Percentiles rank a stretch among this genome's conserved stretches.
phyloP scores from a whole-genome alignment of 2,888 invertebrate genomes.

The Linnaemya vulpina region DNA sequence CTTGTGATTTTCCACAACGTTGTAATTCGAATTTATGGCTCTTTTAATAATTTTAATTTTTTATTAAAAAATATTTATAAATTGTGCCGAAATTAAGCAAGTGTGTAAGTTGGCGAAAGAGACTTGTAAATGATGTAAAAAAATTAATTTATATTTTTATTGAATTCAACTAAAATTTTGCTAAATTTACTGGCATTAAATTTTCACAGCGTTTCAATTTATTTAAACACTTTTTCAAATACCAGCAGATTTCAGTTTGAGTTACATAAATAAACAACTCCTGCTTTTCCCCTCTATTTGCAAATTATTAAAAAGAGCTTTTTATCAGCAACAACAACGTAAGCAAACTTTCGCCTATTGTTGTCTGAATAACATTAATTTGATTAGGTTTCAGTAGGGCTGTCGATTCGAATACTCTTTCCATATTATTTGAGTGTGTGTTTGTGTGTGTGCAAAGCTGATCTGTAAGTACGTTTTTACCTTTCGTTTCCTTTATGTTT shows the following conservation, averaged over 20 bases:
- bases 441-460: neutral
- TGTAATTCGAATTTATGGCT: conserved; percentile 31
- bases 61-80: conserved; percentile 11
- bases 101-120: neutral
- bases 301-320: neutral
- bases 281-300: neutral
- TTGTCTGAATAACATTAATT: conserved; percentile 11
- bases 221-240: neutral
- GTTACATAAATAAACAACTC: neutral
- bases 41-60: conserved; percentile 25
- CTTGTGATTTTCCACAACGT: neutral
- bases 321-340: neutral
- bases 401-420: neutral
- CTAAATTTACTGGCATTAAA: no score
- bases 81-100: conserved; percentile 5
- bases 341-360: neutral
- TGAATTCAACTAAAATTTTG: no score
- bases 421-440: neutral
- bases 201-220: no score
- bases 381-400: conserved; percentile 19
- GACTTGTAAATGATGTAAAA: neutral
- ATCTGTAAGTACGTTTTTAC: no score
- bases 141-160: no score
- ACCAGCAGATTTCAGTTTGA: neutral
- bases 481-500: neutral